A percentile compares a stretch with the other conserved stretches of the same genome.
Evolutionary conservation across 2,113 vertebrate genomes (phyloP).

Genomic region (Myotis davidii): DNA sequence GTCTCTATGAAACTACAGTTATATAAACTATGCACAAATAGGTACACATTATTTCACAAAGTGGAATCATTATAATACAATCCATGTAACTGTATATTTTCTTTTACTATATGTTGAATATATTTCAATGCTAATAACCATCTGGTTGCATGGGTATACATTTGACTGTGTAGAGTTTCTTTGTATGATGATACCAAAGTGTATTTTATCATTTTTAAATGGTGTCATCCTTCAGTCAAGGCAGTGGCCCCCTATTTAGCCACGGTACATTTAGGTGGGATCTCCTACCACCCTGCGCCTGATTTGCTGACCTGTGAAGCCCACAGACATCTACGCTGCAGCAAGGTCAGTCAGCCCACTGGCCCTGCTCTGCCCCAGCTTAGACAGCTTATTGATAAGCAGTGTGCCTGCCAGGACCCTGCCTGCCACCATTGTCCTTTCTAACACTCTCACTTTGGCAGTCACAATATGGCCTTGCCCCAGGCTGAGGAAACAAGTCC

Average conservation of each 20-base stretch:
- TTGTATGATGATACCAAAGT: not conserved
- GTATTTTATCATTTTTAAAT: not conserved
- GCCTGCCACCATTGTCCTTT: not conserved
- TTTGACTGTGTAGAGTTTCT: not conserved
- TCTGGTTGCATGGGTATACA: not conserved
- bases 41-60: not conserved
- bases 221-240: constrained; percentile 8
- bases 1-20: not conserved
- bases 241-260: not conserved
- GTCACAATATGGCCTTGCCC: not conserved
- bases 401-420: not conserved
- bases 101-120: not conserved
- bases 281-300: not conserved
- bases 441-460: not conserved
- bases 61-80: not conserved
- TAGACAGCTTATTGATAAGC: not conserved
- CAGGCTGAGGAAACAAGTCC: not conserved
- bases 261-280: not conserved
- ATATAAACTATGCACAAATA: not conserved
- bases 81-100: not conserved
- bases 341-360: not conserved
- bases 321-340: not conserved
- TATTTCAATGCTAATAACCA: not conserved
- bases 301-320: not conserved
- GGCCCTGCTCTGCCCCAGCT: no score